Evolutionary conservation across 2,113 vertebrate genomes (phyloP).

Genomic region (Ondatra zibethicus): DNA sequence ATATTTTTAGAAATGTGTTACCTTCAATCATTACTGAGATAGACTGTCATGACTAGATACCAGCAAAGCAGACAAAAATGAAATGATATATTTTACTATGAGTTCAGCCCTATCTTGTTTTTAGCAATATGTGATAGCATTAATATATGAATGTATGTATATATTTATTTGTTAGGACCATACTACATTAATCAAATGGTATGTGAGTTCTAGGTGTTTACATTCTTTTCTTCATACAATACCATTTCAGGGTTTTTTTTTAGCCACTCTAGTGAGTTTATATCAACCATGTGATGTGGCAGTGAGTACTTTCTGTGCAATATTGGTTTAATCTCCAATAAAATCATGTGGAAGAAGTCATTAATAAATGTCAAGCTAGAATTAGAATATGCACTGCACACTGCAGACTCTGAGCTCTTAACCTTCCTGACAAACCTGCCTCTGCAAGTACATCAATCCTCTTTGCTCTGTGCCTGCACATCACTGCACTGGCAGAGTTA

Average conservation of each 20-base stretch:
- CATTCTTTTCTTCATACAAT: not conserved
- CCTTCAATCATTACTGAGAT: not conserved
- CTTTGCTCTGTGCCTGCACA: not conserved
- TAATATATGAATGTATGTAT: not conserved
- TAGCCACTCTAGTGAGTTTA: not conserved
- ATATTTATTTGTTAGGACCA: not conserved
- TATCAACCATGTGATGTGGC: not conserved
- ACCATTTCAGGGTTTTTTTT: constrained; percentile 1
- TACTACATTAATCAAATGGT: not conserved
- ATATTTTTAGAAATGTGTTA: not conserved
- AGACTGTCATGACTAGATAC: not conserved
- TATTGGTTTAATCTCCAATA: constrained; percentile 33
- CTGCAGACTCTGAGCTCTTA: not conserved
- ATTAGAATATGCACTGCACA: not conserved
- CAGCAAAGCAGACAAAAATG: not conserved
- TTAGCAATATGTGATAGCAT: not conserved
- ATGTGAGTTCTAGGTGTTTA: not conserved
- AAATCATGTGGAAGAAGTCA: not conserved
- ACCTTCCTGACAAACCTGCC: not conserved
- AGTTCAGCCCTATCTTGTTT: not conserved
- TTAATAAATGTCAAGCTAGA: constrained; percentile 23
- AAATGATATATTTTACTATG: not conserved
- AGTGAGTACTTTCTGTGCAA: not conserved
- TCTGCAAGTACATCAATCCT: not conserved
- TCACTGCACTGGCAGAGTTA: not conserved